phyloP scores from a whole-genome alignment of 2,797 vertebrate genomes.

The Champsocephalus esox region DNA sequence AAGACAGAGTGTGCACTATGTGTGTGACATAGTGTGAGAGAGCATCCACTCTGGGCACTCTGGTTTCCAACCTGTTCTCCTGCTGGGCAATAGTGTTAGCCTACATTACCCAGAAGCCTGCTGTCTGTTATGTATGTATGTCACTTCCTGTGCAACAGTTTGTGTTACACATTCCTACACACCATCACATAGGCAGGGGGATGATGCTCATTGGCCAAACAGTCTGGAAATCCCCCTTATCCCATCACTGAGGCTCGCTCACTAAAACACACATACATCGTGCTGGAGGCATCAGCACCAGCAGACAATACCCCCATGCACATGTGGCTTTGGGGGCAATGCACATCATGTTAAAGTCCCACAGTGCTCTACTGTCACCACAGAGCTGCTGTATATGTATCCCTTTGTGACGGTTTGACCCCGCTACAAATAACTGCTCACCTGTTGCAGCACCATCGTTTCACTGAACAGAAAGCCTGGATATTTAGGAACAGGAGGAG shows the following conservation, averaged over 20 bases:
- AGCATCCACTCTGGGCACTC: constrained; percentile 40
- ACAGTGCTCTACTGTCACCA: constrained; percentile 10
- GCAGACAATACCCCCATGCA: constrained; percentile 30
- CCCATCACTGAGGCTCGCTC: constrained; percentile 36
- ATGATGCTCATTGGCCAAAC: constrained; percentile 72
- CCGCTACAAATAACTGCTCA: constrained; percentile 31
- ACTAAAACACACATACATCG: constrained; percentile 40
- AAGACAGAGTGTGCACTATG: constrained; percentile 13
- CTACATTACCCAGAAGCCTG: constrained; percentile 77
- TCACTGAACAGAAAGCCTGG: constrained; percentile 9
- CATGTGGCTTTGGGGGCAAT: constrained; percentile 3
- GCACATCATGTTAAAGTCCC: constrained; percentile 7
- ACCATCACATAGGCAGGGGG: constrained; percentile 65
- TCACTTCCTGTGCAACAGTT: constrained; percentile 79
- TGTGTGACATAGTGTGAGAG: constrained; percentile 8
- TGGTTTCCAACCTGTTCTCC: constrained; percentile 40
- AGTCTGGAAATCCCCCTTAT: constrained; percentile 72
- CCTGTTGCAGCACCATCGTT: constrained; percentile 56
- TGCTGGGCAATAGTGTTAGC: constrained; percentile 45
- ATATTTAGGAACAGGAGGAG: constrained; percentile 48
- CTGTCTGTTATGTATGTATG: constrained; percentile 62
- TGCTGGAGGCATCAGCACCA: constrained; percentile 33
- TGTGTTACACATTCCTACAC: constrained; percentile 78
- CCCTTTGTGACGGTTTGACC: constrained; percentile 7
- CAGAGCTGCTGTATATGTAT: constrained; percentile 7